Percentiles rank a stretch among this genome's conserved stretches.
phyloP scores from a whole-genome alignment of 2,113 vertebrate species.

The Amphiprion ocellaris region DNA sequence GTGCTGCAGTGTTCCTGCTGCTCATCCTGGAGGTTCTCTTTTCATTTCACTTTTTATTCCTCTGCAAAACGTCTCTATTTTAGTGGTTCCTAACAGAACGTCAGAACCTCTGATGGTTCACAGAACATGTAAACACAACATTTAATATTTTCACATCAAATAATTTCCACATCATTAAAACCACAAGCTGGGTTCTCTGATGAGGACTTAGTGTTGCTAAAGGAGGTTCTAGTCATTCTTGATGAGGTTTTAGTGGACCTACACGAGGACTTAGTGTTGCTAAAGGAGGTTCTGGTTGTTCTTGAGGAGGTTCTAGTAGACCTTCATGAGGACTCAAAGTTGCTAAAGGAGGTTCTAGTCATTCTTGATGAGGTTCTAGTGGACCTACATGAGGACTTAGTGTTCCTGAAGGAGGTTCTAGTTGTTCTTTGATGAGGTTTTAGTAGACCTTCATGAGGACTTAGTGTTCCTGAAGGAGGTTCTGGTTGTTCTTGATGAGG shows the following conservation, averaged over 20 bases:
- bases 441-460: not conserved
- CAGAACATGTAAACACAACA: no score
- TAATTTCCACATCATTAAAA: not conserved
- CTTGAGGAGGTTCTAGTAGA: not conserved
- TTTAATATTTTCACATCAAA: no score
- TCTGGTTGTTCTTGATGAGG: not conserved
- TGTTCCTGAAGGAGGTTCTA: no score
- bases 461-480: no score
- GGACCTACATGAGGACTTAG: not conserved
- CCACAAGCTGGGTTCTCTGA: not conserved
- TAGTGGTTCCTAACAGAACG: no score
- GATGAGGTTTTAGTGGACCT: not conserved
- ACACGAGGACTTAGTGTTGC: not conserved
- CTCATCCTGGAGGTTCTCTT: not conserved
- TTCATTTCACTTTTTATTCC: not conserved
- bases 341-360: no score
- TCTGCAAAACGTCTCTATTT: no score
- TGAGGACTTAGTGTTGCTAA: not conserved
- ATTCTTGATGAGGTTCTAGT: not conserved
- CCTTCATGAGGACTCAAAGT: no score
- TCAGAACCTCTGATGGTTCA: no score
- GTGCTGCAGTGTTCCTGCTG: slow-evolving; percentile 15
- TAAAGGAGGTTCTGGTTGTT: not conserved
- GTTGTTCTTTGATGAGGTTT: no score
- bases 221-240: not conserved